Evolutionary conservation across 2,797 vertebrate genomes (phyloP), one percentile per base, ranked within the genome.

Genomic region (Falco biarmicus): DNA sequence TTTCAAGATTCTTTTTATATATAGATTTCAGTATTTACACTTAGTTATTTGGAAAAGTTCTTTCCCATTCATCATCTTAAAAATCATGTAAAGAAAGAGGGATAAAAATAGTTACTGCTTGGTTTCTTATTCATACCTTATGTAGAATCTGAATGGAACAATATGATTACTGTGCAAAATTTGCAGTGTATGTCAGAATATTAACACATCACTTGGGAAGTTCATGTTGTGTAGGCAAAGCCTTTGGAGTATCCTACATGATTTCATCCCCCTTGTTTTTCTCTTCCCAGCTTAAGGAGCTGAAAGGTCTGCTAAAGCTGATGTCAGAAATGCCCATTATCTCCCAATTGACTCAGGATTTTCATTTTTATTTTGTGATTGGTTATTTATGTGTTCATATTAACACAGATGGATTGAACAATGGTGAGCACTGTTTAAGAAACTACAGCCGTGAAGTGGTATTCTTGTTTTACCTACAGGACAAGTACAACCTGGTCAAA

Each of bases 191-290:
- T n/a, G 39, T 71, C 53, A 79, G 29, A 82, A 78, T 70, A 70
- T 34, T 75, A 41, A 54, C 9, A 50, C 6, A 15, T 64, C 11
- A 5, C 8, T 59, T 3, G 2, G 9, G 25, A 92, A 70, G 21
- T 74, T 50, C 14, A 24, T 77, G 14, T 47, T 29, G 9, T 24
- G 10, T 37, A 61, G 28, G 14, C 13, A 93, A 87, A 84, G 6
- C 19, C 29, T 81, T 31, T 81, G 22, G 43, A 81, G 22, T 63
- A 53, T 17, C 10, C 13, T 63, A 65, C 10, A 32, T 0, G 0
- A 20, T 57, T 63, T 71, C 50, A 4, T 4, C 1, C 1, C 1
- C 11, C 9, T 47, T 56, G 0, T 15, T 56, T 41, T 76, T 32
- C 4, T n/a, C 12, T 61, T 88, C 83, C 21, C 66, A 15, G 14